phyloP scores from a whole-genome alignment of 2,797 vertebrate genomes.

The Mallotus villosus region DNA sequence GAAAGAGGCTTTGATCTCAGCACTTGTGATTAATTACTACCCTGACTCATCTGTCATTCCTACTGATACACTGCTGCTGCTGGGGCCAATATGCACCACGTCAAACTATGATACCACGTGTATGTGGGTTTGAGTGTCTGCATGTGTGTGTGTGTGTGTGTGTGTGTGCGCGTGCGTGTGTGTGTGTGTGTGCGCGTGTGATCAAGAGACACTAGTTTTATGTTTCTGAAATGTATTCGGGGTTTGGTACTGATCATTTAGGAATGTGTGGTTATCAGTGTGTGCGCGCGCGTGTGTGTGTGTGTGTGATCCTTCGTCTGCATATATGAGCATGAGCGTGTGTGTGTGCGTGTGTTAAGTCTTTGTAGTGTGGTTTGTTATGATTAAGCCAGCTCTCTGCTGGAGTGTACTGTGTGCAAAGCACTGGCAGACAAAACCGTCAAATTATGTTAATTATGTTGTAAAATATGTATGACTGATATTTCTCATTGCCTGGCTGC shows the following conservation, averaged over 20 bases:
- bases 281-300: conserved; percentile 1
- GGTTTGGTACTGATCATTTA: neutral
- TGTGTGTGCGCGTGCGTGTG: neutral
- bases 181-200: conserved; percentile 2
- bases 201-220: neutral
- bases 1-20: conserved; percentile 65
- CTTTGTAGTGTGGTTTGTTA: conserved; percentile 10
- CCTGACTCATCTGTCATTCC: conserved; percentile 51
- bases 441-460: conserved; percentile 70
- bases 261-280: neutral
- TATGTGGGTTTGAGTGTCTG: neutral
- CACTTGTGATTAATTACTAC: conserved; percentile 68
- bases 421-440: conserved; percentile 46
- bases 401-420: conserved; percentile 37
- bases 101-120: neutral
- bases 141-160: conserved; percentile 1
- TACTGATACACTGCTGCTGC: conserved; percentile 50
- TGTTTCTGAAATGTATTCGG: neutral
- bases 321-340: neutral
- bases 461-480: conserved; percentile 72
- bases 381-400: conserved; percentile 42
- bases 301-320: neutral
- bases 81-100: neutral
- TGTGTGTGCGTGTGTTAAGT: conserved; percentile 7
- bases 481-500: conserved; percentile 55